Percentiles rank a stretch among this genome's conserved stretches.
These are phyloP conservation scores for Oryzias dopingdopingensis DNA, from an alignment of 2,797 vertebrate genomes.

Conservation along the genomic window DNA sequence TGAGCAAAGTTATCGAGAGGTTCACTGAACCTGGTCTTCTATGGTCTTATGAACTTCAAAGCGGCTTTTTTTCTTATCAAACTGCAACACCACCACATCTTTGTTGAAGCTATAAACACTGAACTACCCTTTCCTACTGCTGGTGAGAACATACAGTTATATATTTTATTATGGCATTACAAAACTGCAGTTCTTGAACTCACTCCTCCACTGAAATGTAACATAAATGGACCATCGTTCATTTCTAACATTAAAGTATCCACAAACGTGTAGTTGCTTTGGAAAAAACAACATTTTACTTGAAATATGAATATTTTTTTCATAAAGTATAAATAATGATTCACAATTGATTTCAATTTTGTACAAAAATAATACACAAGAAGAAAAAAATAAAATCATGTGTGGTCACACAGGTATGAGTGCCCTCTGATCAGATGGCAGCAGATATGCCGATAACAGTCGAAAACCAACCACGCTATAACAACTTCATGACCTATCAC, in stretches of 20 bases:
- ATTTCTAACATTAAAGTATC: conserved; percentile 21
- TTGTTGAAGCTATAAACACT: conserved; percentile 24
- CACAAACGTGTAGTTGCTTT: conserved; percentile 48
- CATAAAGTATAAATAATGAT: conserved; percentile 86
- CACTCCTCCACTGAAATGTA: too few relatives aligned
- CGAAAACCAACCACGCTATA: conserved; percentile 63
- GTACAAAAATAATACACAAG: conserved; percentile 88
- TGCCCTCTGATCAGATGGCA: conserved; percentile 72
- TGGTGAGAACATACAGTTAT: neutral
- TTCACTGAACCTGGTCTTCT: conserved; percentile 27
- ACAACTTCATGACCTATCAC: conserved; percentile 77
- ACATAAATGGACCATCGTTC: neutral
- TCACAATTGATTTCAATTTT: conserved; percentile 83
- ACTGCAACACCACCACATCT: conserved; percentile 16
- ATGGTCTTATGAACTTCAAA: conserved; percentile 57
- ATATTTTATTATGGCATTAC: too few relatives aligned
- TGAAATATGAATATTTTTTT: conserved; percentile 78
- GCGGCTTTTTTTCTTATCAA: conserved; percentile 43
- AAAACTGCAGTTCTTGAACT: too few relatives aligned
- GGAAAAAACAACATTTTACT: conserved; percentile 78
- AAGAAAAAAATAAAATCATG: conserved; percentile 65
- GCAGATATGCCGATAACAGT: conserved; percentile 70
- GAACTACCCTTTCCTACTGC: neutral
- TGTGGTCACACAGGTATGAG: conserved; percentile 63
- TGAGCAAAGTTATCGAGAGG: conserved; percentile 12